Evolutionary conservation across 2,888 invertebrate species (phyloP), one percentile per base, ranked within the genome.

Genomic region (Thera britannica): DNA sequence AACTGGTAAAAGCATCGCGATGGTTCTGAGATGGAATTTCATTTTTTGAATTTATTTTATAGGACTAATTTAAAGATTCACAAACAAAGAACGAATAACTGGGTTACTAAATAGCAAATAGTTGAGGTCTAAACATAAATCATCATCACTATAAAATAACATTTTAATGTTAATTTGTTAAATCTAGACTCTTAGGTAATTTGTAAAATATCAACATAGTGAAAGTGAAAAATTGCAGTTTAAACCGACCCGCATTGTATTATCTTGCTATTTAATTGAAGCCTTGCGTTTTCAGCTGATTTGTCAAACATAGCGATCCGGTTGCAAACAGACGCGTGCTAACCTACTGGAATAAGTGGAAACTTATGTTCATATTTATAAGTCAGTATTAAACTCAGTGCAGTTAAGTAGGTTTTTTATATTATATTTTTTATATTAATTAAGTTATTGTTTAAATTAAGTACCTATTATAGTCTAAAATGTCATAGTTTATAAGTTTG

Each of bases 231-330:
- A 48, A 68, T 58, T 58, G 61, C 58, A 56, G 56, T 56, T 61
- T 63, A 6, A 41, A 35, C 46, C 57, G 23, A 70, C 70, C 70
- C 70, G 70, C 70, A 70, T 70, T 58, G 35, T 44, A 49, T 58
- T 64, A 64, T 64, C 63, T 38, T 36, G 63, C 55, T 44, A 49
- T 49, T 62, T 36, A 23, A 52, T 52, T 44, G 57, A 44, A 52
- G 52, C 23, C 52, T 36, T 55, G 11, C 36, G 36, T 36, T 36
- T 9, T 35, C 36, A n/a, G n/a, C 36, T 55, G 36, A 55, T 34
- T 55, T 55, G 36, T 36, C 6, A 55, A 35, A 11, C 36, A 4
- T 55, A 11, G 11, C 38, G 52, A 5, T 5, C 38, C 54, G 35
- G 46, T 23, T 44, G 44, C 44, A 23, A 41, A 55, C 11, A 38